These are phyloP conservation scores for Leptodactylus fallax DNA, from an alignment of 2,797 vertebrate species.

Conservation along the genomic window DNA sequence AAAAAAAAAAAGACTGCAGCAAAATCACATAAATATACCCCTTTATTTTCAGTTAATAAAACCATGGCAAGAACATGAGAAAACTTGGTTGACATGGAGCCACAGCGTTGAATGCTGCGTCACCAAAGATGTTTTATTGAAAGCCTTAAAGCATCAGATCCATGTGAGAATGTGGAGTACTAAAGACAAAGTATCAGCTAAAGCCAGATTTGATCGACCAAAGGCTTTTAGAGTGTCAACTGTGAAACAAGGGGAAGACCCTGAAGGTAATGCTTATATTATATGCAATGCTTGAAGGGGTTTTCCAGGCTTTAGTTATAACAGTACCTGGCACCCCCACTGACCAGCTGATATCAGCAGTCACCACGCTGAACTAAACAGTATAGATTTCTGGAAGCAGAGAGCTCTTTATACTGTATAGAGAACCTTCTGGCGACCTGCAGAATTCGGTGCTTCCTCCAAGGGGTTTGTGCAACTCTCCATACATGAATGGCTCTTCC, in stretches of 20 bases:
- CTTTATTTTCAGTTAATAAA: slow-evolving; percentile 74
- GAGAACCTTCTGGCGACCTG: too few relatives aligned
- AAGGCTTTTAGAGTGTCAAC: slow-evolving; percentile 63
- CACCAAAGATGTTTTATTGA: slow-evolving; percentile 78
- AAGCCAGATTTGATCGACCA: slow-evolving; percentile 71
- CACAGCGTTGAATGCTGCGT: slow-evolving; percentile 74
- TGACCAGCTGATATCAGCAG: too few relatives aligned
- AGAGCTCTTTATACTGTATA: too few relatives aligned
- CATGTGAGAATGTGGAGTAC: slow-evolving; percentile 78
- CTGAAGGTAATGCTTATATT: neutral
- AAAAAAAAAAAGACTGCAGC: too few relatives aligned
- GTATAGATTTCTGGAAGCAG: too few relatives aligned
- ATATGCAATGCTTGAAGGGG: neutral
- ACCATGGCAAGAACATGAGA: slow-evolving; percentile 79
- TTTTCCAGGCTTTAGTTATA: too few relatives aligned
- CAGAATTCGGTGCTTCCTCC: too few relatives aligned
- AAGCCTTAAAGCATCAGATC: slow-evolving; percentile 79
- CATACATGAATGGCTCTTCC: too few relatives aligned
- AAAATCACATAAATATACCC: neutral
- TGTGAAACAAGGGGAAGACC: slow-evolving; percentile 42
- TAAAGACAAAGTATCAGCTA: slow-evolving; percentile 75
- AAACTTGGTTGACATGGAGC: slow-evolving; percentile 82
- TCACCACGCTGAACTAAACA: too few relatives aligned
- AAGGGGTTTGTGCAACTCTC: too few relatives aligned
- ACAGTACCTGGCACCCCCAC: too few relatives aligned